Conservation (phyloP, 2,113 vertebrate species). For the Nyctereutes procyonoides region DNA sequence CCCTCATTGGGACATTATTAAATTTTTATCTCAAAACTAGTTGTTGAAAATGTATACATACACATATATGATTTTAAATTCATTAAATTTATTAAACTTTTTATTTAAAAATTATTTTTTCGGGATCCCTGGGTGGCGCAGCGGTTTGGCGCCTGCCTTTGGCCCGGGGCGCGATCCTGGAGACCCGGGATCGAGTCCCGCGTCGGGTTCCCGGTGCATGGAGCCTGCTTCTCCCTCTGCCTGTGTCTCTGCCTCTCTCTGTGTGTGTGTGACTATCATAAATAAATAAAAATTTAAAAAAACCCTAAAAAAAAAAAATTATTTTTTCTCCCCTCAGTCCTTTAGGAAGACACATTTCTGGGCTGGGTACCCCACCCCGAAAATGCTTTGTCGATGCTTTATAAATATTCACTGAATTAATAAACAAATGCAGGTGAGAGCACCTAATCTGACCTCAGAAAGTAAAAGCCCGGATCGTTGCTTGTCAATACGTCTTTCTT, state of each 20-base stretch:
- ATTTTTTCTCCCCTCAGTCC: not conserved
- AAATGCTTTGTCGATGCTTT: not conserved
- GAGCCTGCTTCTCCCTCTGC: too few species aligned
- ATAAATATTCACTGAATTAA: not conserved
- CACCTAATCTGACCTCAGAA: conserved; percentile 10
- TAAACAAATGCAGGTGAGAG: not conserved
- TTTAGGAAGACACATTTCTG: not conserved
- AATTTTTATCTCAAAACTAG: conserved; percentile 41
- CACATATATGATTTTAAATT: not conserved
- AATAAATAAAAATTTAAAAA: too few species aligned
- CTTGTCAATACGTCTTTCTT: not conserved
- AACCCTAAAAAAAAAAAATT: too few species aligned
- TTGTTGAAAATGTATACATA: not conserved
- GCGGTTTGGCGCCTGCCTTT: too few species aligned
- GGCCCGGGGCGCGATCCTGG: too few species aligned
- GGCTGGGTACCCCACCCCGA: not conserved
- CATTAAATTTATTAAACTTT: not conserved
- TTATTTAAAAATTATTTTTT: not conserved
- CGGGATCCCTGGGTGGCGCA: too few species aligned
- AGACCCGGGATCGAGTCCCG: too few species aligned
- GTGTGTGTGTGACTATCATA: too few species aligned
- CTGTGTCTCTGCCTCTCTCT: too few species aligned
- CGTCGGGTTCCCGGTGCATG: too few species aligned
- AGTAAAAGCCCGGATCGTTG: not conserved
- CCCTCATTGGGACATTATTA: not conserved